Percentiles rank a stretch among this genome's conserved stretches.
Conservation (phyloP, 2,888 invertebrate genomes). For the Myopa tessellatipennis region DNA sequence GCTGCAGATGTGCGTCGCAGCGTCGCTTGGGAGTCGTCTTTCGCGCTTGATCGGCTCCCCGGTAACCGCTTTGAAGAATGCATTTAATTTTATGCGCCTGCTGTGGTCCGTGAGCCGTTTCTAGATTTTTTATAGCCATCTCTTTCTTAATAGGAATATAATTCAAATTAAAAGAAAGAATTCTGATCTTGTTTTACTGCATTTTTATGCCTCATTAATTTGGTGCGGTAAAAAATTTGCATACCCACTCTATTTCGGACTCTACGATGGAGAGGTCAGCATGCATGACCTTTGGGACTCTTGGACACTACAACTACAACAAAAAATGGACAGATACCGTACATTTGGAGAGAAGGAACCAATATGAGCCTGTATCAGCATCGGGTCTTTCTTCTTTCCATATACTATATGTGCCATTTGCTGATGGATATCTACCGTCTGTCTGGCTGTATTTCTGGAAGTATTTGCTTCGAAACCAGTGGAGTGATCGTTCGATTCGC, state of each 20-base stretch:
- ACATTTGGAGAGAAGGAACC: neutral
- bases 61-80: neutral
- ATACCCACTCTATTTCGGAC: conserved; percentile 4
- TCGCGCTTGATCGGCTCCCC: conserved; percentile 16
- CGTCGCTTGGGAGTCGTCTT: neutral
- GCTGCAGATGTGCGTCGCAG: neutral
- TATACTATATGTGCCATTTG: too few relatives aligned
- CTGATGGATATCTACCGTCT: too few relatives aligned
- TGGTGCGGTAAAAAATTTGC: conserved; percentile 24
- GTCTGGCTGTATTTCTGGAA: too few relatives aligned
- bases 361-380: neutral
- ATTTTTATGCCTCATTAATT: conserved; percentile 35
- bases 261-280: neutral
- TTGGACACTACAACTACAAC: neutral
- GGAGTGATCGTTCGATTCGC: too few relatives aligned
- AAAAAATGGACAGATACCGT: too few relatives aligned
- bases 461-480: too few relatives aligned
- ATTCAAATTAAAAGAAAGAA: conserved; percentile 23
- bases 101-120: neutral
- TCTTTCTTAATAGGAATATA: conserved; percentile 19
- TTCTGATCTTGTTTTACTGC: conserved; percentile 23
- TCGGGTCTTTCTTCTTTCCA: neutral
- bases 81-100: conserved; percentile 11
- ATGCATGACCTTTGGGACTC: neutral
- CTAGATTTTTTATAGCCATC: conserved; percentile 1